Base-by-base conservation (phyloP, 2,113 vertebrate genomes). In the Passer montanus region DNA sequence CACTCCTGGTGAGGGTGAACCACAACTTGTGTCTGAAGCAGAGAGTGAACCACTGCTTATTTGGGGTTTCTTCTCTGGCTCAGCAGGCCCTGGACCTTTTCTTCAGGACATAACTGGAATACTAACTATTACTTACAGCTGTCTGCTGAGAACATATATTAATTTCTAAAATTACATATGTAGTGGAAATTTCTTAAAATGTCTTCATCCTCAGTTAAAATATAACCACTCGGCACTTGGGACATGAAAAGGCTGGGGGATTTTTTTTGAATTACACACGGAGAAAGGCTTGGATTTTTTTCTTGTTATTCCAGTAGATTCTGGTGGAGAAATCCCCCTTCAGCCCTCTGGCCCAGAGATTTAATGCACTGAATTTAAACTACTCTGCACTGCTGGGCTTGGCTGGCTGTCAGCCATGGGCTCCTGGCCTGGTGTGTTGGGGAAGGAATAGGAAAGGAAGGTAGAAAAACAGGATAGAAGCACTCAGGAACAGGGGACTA, bases 1-100 rank as follows among this genome's bases (percentile, higher is more conserved):
- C 1, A 2, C 19, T 93, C 33, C 27, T 52, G n/a, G 21, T 0
- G 0, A 39, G 60, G n/a, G 17, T 68, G 46, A 82, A 78, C 21
- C 2, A 1, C 1, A 2, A 39, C 37, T 37, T 1, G 0, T 52
- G 33, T 47, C 56, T 78, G 47, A 87, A 84, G 77, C 37, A 83
- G 39, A 78, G 41, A 37, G 24, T 53, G 53, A 80, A 63, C 50
- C 31, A 66, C 7, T 6, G 6, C 26, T 44, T 3, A 0, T 19
- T 15, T 64, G 73, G 47, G 28, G 13, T 64, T 94, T 89, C 44
- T 72, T 41, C 52, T 66, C 37, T 52, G 39, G 15, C 47, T 74
- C 15, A 73, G 10, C 28, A 84, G 39, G 31, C 22, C 2, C 27
- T 37, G 23, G 23, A n/a, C 10, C 58, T 88, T 73, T 56, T 35